Percentiles rank a stretch among this genome's conserved stretches.
Evolutionary conservation across 1,140 invertebrate genomes (phyloP).

Genomic region (Daktulosphaira vitifoliae): DNA sequence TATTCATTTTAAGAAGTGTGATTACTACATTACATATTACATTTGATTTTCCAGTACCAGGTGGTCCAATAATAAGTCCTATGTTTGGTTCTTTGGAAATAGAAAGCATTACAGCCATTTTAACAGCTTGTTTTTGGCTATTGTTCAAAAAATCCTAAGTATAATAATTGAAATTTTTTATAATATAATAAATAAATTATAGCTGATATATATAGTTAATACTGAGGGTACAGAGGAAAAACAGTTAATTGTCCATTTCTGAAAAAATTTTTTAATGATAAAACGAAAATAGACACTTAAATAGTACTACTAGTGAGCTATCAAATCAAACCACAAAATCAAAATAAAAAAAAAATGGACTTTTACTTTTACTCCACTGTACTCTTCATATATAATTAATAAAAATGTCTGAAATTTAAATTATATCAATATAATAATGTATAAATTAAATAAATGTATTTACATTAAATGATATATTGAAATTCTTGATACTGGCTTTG

Average conservation of each 20-base stretch:
- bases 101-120: constrained; percentile 19
- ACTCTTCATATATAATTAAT: too few relatives aligned
- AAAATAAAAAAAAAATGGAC: too few relatives aligned
- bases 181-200: too few relatives aligned
- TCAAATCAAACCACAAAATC: too few relatives aligned
- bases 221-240: too few relatives aligned
- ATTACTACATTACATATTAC: constrained; percentile 13
- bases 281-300: too few relatives aligned
- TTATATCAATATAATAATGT: background rate
- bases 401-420: background rate
- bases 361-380: too few relatives aligned
- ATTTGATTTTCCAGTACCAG: constrained; percentile 18
- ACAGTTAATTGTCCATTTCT: too few relatives aligned
- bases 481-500: constrained; percentile 2
- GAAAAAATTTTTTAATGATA: too few relatives aligned
- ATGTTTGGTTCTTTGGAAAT: constrained; percentile 3
- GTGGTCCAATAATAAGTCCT: constrained; percentile 26
- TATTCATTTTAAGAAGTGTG: background rate
- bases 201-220: too few relatives aligned
- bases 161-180: too few relatives aligned
- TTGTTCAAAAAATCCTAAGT: background rate
- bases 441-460: background rate
- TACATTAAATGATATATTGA: constrained; percentile 7
- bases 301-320: too few relatives aligned
- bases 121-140: constrained; percentile 18